phyloP scores from a whole-genome alignment of 1,140 invertebrate species.

The Apolygus lucorum region DNA sequence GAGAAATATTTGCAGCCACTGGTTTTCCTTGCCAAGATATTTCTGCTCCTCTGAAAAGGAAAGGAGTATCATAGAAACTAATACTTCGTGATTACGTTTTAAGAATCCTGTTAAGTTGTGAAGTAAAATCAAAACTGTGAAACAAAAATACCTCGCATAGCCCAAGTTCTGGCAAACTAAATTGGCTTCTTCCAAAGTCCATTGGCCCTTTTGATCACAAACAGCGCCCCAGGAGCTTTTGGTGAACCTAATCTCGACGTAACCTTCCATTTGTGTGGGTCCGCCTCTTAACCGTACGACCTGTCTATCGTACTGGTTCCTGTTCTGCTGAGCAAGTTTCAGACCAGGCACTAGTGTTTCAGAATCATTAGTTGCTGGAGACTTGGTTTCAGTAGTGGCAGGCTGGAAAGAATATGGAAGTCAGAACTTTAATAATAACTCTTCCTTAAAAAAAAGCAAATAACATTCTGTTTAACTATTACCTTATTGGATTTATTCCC shows the following conservation, averaged over 20 bases:
- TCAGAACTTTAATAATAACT: neutral
- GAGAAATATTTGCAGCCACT: slow-evolving; percentile 23
- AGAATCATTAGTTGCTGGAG: neutral
- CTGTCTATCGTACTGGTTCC: slow-evolving; percentile 43
- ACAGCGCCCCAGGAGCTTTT: slow-evolving; percentile 45
- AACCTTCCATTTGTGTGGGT: slow-evolving; percentile 43
- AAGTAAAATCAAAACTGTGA: too few relatives aligned
- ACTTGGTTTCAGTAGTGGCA: neutral
- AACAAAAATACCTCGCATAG: slow-evolving; percentile 44
- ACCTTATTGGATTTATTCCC: neutral
- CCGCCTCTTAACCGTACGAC: slow-evolving; percentile 45
- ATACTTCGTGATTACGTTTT: too few relatives aligned
- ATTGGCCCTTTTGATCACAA: slow-evolving; percentile 43
- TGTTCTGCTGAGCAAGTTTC: slow-evolving; percentile 53
- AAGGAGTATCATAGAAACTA: neutral
- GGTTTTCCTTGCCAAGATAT: slow-evolving; percentile 45
- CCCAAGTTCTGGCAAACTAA: slow-evolving; percentile 49
- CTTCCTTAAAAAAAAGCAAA: neutral
- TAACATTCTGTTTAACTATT: neutral
- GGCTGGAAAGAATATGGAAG: too few relatives aligned
- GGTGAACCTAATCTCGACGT: slow-evolving; percentile 44
- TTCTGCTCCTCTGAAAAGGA: slow-evolving; percentile 43
- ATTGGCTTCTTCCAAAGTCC: slow-evolving; percentile 46
- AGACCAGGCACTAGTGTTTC: slow-evolving; percentile 30
- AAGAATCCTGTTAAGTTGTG: too few relatives aligned